Base-by-base conservation (phyloP, 53 echinoderm and acorn worm species). In the Holothuria leucospilota region DNA sequence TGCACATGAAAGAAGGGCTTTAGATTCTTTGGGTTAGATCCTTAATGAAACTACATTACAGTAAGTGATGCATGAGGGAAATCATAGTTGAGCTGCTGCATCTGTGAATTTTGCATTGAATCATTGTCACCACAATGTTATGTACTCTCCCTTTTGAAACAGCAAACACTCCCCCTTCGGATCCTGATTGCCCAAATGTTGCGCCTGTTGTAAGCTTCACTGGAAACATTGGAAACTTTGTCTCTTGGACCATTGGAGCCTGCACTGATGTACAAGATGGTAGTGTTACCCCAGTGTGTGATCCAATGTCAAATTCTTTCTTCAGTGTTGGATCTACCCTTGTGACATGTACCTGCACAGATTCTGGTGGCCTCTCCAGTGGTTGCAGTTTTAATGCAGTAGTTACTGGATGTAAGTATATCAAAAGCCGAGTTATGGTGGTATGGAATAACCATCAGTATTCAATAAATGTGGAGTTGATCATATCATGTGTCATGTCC, bases 361-460 rank as follows among this genome's bases (percentile, higher is more conserved):
- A 72, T 21, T 40, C 40, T 40, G 72, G 72, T 72, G 72, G 72
- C 13, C 72, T 72, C 23, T 42, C 72, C 27, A 39, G 20, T 40
- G 14, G 7, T 1, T 72, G 72, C 20, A 41, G 8, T 6, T 72
- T 72, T 40, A 13, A 21, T 21, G 72, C 28, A 39, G 23, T 72
- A 5, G 30, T 72, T 42, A 5, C 2, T 10, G 4, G 28, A 20
- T 27, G 72, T 72, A 49, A 72, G 72, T 72, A 34, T 2, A 34
- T 2, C 34, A n/a, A 34, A 3, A 34, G 34, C 34, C 34, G 34
- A 34, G 34, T 3, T 34, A 34, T 34, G 34, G 34, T 34, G 34
- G 34, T 34, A 3, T 34, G 34, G 34, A 34, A 34, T 34, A 34
- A 34, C 2, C 34, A 34, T 34, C 34, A 34, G 34, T 34, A 34